Conservation (phyloP, 2,797 vertebrate genomes). For the Hemibagrus guttatus region DNA sequence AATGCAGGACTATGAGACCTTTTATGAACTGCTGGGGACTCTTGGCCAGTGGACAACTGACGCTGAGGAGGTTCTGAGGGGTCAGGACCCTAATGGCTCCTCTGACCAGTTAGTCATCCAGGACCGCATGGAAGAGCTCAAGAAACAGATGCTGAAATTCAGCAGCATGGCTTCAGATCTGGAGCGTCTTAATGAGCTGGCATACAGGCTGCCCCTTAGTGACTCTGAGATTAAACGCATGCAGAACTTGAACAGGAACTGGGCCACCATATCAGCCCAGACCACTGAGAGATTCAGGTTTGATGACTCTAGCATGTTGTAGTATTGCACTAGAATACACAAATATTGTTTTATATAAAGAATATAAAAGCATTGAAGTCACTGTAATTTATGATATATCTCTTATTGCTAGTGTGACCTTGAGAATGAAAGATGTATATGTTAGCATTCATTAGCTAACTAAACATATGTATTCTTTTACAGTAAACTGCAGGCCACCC, state of each 20-base stretch:
- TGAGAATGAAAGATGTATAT: neutral
- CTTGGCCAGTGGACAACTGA: conserved; percentile 79
- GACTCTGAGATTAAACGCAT: conserved; percentile 91
- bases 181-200: conserved; percentile 89
- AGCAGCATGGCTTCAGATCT: conserved; percentile 89
- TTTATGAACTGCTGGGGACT: conserved; percentile 81
- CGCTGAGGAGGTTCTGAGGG: conserved; percentile 83
- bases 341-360: neutral
- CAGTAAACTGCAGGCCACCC: conserved; percentile 91
- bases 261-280: conserved; percentile 86
- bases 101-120: conserved; percentile 80
- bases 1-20: conserved; percentile 85
- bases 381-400: neutral
- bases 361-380: neutral
- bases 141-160: conserved; percentile 90
- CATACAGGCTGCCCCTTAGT: conserved; percentile 89
- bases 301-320: neutral
- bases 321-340: neutral
- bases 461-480: neutral
- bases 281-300: conserved; percentile 96
- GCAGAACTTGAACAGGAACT: conserved; percentile 90
- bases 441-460: neutral
- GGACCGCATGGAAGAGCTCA: conserved; percentile 89
- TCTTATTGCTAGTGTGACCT: neutral
- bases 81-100: conserved; percentile 82